Evolutionary conservation across 1,140 invertebrate species (phyloP).

Genomic region (Drosophila pruinosa): DNA sequence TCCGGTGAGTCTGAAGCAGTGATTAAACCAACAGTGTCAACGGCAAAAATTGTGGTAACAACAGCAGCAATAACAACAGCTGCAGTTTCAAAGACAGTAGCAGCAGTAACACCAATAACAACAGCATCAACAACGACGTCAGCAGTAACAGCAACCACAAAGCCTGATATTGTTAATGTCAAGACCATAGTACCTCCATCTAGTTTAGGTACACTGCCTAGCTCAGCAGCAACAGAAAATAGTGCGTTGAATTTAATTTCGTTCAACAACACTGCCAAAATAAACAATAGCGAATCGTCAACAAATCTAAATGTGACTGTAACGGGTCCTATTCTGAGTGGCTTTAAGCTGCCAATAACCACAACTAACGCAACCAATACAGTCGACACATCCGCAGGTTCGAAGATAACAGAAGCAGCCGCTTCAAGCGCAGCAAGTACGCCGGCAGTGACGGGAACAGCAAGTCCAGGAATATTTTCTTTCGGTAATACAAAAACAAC

Average conservation of each 20-base stretch:
- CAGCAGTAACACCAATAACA: conserved; percentile 12
- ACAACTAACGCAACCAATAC: neutral
- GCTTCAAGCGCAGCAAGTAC: neutral
- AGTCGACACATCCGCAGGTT: conserved; percentile 14
- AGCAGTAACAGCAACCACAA: neutral
- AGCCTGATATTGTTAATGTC: neutral
- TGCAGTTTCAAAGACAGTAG: neutral
- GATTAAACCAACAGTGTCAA: neutral
- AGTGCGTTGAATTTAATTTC: neutral
- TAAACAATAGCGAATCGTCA: neutral
- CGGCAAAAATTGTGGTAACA: neutral
- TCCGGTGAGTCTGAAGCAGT: conserved; percentile 46
- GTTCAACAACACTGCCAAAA: neutral
- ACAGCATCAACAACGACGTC: neutral
- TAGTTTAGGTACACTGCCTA: neutral
- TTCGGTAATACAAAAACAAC: conserved; percentile 13
- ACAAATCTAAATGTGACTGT: neutral
- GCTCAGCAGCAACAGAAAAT: neutral
- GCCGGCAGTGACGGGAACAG: neutral
- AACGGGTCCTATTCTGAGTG: neutral
- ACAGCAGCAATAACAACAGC: neutral
- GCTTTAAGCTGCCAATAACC: conserved; percentile 1
- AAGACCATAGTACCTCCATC: neutral
- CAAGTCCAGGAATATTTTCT: conserved; percentile 31
- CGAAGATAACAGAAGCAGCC: conserved; percentile 6